Conservation (phyloP, 2,797 vertebrate species). For the Smutsia temminckii region DNA sequence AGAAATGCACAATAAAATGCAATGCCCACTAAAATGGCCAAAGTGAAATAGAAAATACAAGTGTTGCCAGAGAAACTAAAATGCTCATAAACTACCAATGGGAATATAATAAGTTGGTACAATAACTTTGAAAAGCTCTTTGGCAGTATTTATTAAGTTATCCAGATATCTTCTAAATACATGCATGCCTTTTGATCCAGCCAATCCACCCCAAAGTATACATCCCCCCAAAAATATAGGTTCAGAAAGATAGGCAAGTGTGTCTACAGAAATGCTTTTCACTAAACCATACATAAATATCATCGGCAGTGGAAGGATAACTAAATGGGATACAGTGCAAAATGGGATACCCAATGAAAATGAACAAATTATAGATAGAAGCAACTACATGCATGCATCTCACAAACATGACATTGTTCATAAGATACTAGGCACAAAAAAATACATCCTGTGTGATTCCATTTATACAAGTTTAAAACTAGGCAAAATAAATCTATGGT, state of each 20-base stretch:
- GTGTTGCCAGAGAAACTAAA: neutral
- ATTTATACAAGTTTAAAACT: neutral
- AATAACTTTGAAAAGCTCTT: neutral
- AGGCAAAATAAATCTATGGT: neutral
- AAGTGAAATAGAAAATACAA: neutral
- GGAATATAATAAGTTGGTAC: neutral
- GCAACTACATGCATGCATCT: neutral
- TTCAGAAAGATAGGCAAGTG: neutral
- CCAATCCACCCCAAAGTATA: neutral
- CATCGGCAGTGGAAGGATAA: neutral
- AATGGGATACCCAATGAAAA: neutral
- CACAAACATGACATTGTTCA: neutral
- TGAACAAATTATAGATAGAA: neutral
- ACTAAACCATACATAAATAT: neutral
- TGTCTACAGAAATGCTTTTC: neutral
- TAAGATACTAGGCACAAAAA: neutral
- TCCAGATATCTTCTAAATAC: neutral
- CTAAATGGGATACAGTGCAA: neutral
- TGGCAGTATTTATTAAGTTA: neutral
- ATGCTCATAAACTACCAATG: neutral
- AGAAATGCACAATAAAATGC: neutral
- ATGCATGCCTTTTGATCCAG: neutral
- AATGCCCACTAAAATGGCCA: neutral
- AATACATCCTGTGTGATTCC: neutral
- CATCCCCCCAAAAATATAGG: neutral